Evolutionary conservation across 2,797 vertebrate genomes (phyloP).

Genomic region (Novumbra hubbsi): DNA sequence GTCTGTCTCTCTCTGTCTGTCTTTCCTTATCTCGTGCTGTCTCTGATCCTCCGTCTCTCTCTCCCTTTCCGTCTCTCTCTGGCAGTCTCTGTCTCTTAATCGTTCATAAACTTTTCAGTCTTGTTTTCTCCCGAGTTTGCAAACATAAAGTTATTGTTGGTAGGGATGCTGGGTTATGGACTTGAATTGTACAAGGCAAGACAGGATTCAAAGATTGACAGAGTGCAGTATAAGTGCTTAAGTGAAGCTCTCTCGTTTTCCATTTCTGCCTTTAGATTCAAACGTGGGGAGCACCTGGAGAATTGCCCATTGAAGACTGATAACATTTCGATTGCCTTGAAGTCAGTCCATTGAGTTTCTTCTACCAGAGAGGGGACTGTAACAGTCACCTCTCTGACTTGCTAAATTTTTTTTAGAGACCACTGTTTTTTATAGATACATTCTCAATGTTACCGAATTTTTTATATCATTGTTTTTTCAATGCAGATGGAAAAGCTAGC

Average conservation of each 20-base stretch:
- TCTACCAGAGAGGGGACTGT: slow-evolving; percentile 1
- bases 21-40: too few relatives aligned
- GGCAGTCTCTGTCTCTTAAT: neutral
- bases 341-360: slow-evolving; percentile 3
- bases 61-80: neutral
- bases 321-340: slow-evolving; percentile 13
- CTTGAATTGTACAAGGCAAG: neutral
- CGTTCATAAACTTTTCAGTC: neutral
- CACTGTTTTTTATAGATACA: neutral
- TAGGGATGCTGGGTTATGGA: neutral
- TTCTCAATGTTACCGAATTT: neutral
- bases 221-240: neutral
- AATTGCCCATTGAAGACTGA: slow-evolving; percentile 3
- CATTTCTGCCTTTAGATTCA: neutral
- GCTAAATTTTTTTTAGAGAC: neutral
- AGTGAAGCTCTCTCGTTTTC: slow-evolving; percentile 1
- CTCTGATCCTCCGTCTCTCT: neutral
- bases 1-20: neutral
- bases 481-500: too few relatives aligned
- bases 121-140: neutral
- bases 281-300: slow-evolving; percentile 19
- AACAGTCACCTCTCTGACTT: neutral
- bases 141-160: neutral
- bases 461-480: slow-evolving; percentile 5
- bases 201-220: neutral